Conservation (phyloP, 2,888 invertebrate genomes). For the Nephrotoma flavescens region DNA sequence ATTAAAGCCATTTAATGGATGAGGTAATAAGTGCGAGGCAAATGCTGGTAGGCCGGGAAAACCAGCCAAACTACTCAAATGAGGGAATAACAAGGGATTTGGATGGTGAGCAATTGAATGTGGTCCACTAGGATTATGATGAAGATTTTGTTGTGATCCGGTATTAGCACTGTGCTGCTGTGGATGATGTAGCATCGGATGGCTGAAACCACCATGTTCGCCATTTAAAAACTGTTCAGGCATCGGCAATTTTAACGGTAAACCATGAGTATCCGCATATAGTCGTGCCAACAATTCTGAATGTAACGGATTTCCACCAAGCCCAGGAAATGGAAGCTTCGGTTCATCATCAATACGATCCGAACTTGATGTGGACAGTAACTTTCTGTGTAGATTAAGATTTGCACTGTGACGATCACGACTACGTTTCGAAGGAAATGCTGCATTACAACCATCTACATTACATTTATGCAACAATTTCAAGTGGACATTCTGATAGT, state of each 20-base stretch:
- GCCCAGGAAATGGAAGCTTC: conserved; percentile 32
- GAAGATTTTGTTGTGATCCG: conserved; percentile 9
- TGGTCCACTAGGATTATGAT: not conserved
- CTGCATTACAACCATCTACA: conserved; percentile 87
- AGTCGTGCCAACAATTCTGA: conserved; percentile 64
- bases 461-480: conserved; percentile 93
- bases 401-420: conserved; percentile 89
- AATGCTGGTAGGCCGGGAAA: conserved; percentile 38
- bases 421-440: conserved; percentile 84
- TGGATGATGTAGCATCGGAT: not conserved
- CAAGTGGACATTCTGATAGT: conserved; percentile 90
- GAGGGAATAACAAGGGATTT: conserved; percentile 42
- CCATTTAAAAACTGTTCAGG: conserved; percentile 11
- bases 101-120: conserved; percentile 35
- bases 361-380: conserved; percentile 52
- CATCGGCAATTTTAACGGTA: conserved; percentile 37
- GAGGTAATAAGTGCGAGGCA: conserved; percentile 23
- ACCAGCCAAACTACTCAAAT: conserved; percentile 38
- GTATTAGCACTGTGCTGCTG: conserved; percentile 8
- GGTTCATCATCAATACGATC: conserved; percentile 35
- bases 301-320: conserved; percentile 50
- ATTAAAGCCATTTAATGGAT: conserved; percentile 30
- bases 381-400: conserved; percentile 76
- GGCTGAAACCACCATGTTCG: conserved; percentile 14
- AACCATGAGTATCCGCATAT: conserved; percentile 53